Evolutionary conservation across 2,888 invertebrate genomes (phyloP).

Genomic region (Lamproptera curius): DNA sequence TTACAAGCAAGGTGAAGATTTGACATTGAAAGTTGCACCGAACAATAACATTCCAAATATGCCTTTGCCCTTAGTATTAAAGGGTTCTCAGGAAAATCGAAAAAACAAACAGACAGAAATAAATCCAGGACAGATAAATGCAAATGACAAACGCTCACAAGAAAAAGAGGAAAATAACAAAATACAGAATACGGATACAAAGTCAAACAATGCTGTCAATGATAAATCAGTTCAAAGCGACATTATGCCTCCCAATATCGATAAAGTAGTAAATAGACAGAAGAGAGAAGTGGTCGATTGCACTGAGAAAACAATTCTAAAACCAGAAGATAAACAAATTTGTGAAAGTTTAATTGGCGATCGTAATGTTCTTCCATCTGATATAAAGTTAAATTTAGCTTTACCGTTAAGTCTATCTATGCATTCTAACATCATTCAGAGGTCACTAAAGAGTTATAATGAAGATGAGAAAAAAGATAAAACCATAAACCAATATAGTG

Average conservation of each 20-base stretch:
- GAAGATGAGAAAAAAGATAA: conserved; percentile 38
- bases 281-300: conserved; percentile 61
- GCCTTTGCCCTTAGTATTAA: conserved; percentile 47
- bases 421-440: conserved; percentile 41
- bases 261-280: conserved; percentile 33
- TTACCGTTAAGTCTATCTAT: conserved; percentile 44
- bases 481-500: too few species aligned
- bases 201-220: conserved; percentile 25
- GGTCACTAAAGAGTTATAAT: conserved; percentile 56
- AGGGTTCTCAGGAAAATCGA: conserved; percentile 24
- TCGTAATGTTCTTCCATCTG: conserved; percentile 35
- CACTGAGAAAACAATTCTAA: conserved; percentile 40
- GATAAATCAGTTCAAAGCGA: conserved; percentile 23
- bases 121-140: background rate
- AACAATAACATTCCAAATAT: conserved; percentile 38
- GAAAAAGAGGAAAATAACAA: conserved; percentile 23
- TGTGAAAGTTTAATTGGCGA: conserved; percentile 41
- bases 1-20: conserved; percentile 57
- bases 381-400: conserved; percentile 42
- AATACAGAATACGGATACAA: conserved; percentile 25
- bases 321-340: conserved; percentile 49
- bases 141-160: conserved; percentile 18
- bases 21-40: conserved; percentile 29
- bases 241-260: background rate
- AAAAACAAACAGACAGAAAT: conserved; percentile 22